Percentiles rank a stretch among this genome's conserved stretches.
phyloP scores from a whole-genome alignment of 2,888 invertebrate genomes.

The Platycheirus rosarum region DNA sequence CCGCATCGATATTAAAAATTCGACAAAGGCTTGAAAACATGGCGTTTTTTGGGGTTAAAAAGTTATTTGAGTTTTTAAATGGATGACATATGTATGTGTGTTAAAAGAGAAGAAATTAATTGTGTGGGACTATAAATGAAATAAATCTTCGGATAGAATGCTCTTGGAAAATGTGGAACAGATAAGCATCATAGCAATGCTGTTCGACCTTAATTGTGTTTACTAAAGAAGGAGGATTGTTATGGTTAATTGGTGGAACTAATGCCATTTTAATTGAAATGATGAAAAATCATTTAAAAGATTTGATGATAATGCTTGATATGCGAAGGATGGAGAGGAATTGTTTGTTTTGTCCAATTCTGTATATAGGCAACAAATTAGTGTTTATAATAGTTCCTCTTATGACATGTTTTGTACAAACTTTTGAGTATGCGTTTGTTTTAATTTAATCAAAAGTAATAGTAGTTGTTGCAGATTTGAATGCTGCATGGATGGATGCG shows the following conservation, averaged over 20 bases:
- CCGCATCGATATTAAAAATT: slow-evolving; percentile 4
- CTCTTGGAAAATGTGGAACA: slow-evolving; percentile 24
- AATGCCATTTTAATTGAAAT: slow-evolving; percentile 62
- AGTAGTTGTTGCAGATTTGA: background rate
- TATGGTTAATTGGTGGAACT: slow-evolving; percentile 58
- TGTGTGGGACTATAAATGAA: slow-evolving; percentile 46
- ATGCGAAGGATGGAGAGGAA: background rate
- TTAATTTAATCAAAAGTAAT: slow-evolving; percentile 22
- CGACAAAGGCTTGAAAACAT: slow-evolving; percentile 8
- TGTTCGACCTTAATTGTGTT: slow-evolving; percentile 45
- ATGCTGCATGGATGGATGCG: background rate
- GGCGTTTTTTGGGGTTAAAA: slow-evolving; percentile 27
- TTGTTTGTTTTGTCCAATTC: background rate
- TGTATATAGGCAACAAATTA: slow-evolving; percentile 2
- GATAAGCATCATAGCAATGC: slow-evolving; percentile 38
- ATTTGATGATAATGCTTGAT: slow-evolving; percentile 26
- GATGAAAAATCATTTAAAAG: slow-evolving; percentile 48
- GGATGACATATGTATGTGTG: slow-evolving; percentile 12
- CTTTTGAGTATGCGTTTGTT: background rate
- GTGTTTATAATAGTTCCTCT: slow-evolving; percentile 2
- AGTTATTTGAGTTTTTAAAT: slow-evolving; percentile 35
- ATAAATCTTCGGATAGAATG: slow-evolving; percentile 22
- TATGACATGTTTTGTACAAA: background rate
- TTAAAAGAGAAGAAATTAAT: slow-evolving; percentile 62
- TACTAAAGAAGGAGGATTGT: slow-evolving; percentile 13